A percentile compares a stretch with the other conserved stretches of the same genome.
Evolutionary conservation across 2,888 invertebrate genomes (phyloP).

Genomic region (Cecidostiba fungosa): DNA sequence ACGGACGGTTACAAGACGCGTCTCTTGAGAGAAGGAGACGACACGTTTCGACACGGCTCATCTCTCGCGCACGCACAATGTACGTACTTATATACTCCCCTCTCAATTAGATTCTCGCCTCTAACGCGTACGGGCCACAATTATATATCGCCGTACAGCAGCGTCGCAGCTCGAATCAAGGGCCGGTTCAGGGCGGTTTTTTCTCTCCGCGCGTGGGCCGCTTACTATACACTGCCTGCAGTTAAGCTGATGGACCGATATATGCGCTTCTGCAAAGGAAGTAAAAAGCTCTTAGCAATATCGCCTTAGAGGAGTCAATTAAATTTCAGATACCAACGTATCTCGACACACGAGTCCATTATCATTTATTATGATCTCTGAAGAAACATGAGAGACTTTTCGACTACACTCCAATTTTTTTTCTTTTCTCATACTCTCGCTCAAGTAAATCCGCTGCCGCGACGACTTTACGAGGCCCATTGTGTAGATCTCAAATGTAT

Average conservation of each 20-base stretch:
- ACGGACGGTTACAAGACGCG: constrained; percentile 47
- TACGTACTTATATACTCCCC: background rate
- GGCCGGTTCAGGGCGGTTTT: constrained; percentile 69
- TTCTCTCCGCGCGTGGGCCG: background rate
- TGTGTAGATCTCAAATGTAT: background rate
- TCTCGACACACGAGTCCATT: background rate
- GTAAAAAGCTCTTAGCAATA: background rate
- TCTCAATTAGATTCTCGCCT: constrained; percentile 47
- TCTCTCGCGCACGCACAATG: background rate
- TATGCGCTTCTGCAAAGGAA: background rate
- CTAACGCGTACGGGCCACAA: constrained; percentile 11
- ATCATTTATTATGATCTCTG: background rate
- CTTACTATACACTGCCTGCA: background rate
- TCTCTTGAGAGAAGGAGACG: background rate
- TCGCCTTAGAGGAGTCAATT: background rate
- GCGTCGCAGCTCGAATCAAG: constrained; percentile 46
- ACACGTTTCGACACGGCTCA: constrained; percentile 25
- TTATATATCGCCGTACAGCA: constrained; percentile 6
- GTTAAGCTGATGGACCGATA: background rate
- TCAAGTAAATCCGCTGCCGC: background rate
- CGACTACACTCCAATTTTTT: background rate
- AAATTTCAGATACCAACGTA: background rate
- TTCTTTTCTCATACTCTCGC: background rate
- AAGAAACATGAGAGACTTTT: background rate
- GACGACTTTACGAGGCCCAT: background rate